Percentiles rank a stretch among this genome's conserved stretches.
Conservation (phyloP, 2,113 vertebrate species). For the Atrichornis clamosus region DNA sequence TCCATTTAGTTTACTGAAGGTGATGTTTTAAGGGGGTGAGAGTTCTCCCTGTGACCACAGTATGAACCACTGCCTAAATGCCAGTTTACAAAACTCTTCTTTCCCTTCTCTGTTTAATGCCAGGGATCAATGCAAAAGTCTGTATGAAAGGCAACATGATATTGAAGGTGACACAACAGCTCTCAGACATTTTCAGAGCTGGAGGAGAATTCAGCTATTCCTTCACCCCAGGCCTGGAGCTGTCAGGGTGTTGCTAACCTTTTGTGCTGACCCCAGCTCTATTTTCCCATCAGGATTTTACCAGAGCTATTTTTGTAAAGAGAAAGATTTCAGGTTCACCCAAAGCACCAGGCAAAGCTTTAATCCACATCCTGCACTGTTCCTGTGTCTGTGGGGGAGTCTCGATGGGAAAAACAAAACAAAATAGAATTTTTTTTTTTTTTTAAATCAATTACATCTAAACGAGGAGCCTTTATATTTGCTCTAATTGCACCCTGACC, state of each 20-base stretch:
- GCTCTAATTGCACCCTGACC: background rate
- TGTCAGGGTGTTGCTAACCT: background rate
- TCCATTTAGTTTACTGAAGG: fast-evolving
- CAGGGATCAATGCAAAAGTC: background rate
- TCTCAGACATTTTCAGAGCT: background rate
- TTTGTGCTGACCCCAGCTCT: background rate
- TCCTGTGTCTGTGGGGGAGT: background rate
- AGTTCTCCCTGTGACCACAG: background rate
- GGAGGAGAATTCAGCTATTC: background rate
- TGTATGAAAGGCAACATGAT: background rate
- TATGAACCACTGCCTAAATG: background rate
- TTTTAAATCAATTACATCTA: background rate
- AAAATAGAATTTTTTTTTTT: background rate
- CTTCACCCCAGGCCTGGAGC: background rate
- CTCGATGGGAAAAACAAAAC: background rate
- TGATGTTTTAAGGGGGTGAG: background rate
- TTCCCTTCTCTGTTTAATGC: background rate
- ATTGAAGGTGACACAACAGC: slow-evolving; percentile 18
- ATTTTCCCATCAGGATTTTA: background rate
- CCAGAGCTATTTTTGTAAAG: background rate
- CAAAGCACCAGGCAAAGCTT: background rate
- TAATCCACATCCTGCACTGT: background rate
- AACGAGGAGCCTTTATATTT: background rate
- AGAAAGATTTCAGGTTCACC: background rate
- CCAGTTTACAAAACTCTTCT: background rate